Conservation (phyloP, 2,797 vertebrate species). For the Ficedula albicollis region DNA sequence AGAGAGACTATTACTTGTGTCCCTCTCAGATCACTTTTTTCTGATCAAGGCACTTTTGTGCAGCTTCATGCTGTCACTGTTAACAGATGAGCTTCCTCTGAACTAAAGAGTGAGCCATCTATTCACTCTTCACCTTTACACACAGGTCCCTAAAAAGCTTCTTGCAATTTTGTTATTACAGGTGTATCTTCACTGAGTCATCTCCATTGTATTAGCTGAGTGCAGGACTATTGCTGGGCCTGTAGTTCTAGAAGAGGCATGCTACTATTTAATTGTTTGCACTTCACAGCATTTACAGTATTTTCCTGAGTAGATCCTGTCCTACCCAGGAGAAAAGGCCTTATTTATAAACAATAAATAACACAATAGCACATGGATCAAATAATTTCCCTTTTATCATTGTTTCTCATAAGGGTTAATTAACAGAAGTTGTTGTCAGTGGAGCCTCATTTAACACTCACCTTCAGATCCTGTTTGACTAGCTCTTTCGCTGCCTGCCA, state of each 20-base stretch:
- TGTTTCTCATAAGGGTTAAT: background rate
- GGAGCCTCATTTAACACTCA: slow-evolving; percentile 54
- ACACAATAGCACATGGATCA: background rate
- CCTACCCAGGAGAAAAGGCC: background rate
- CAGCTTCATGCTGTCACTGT: background rate
- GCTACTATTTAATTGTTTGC: background rate
- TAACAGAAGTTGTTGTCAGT: background rate
- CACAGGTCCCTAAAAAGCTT: background rate
- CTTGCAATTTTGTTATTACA: background rate
- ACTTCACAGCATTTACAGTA: background rate
- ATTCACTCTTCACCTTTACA: background rate
- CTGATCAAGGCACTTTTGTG: background rate
- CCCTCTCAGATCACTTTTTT: background rate
- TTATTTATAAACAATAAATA: background rate
- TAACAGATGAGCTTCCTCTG: background rate
- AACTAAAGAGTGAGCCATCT: background rate
- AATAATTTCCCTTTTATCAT: background rate
- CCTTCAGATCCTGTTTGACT: slow-evolving; percentile 97
- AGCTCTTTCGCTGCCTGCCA: slow-evolving; percentile 93
- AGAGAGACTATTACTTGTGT: background rate
- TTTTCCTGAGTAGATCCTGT: background rate
- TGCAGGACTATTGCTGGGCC: background rate
- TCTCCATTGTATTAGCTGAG: background rate
- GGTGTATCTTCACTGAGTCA: background rate
- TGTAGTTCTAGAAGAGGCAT: background rate